Percentiles rank a stretch among this genome's conserved stretches.
These are phyloP conservation scores for Xerus inauris DNA, from an alignment of 2,113 vertebrate species.

Conservation along the genomic window DNA sequence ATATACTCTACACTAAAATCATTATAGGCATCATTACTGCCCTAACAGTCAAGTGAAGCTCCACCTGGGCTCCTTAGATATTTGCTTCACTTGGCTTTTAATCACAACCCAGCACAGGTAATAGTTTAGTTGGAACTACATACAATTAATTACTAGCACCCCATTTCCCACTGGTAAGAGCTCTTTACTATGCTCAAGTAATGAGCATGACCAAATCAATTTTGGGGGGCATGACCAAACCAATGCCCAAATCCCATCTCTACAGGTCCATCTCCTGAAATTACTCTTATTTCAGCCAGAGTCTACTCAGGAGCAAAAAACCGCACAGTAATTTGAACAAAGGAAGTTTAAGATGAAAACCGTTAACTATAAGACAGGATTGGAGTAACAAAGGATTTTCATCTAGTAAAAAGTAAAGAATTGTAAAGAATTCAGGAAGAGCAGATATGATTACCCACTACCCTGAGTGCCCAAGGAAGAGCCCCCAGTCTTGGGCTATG, in stretches of 20 bases:
- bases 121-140: not conserved
- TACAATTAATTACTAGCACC: not conserved
- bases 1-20: not conserved
- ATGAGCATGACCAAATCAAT: not conserved
- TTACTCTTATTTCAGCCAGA: not conserved
- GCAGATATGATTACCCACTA: not conserved
- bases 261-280: not conserved
- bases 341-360: conserved; percentile 18
- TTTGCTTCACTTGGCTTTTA: not conserved
- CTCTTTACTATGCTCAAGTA: not conserved
- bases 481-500: rapidly evolving
- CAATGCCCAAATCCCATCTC: not conserved
- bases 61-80: not conserved
- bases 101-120: not conserved
- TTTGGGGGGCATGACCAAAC: not conserved
- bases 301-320: conserved; percentile 5
- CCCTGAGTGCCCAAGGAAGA: not conserved
- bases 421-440: not conserved
- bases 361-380: not conserved
- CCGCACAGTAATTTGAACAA: not conserved
- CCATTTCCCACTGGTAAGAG: not conserved
- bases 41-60: not conserved
- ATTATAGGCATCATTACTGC: not conserved
- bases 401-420: not conserved
- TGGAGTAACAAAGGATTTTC: not conserved